A percentile compares a stretch with the other conserved stretches of the same genome.
phyloP scores from a whole-genome alignment of 2,888 invertebrate genomes.

The Stenodera caucasica region DNA sequence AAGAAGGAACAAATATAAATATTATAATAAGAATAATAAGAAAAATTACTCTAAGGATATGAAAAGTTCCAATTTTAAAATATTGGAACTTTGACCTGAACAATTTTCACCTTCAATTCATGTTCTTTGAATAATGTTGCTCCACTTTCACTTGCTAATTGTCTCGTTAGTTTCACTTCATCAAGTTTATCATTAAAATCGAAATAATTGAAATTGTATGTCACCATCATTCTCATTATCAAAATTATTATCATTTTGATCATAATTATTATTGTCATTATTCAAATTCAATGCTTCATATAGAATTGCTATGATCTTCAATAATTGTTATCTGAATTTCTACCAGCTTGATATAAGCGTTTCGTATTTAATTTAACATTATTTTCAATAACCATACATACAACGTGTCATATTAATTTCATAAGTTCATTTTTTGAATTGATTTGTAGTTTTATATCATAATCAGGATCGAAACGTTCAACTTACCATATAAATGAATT shows the following conservation, averaged over 20 bases:
- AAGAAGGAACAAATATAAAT: too few relatives aligned
- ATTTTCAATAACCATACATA: conserved; percentile 85
- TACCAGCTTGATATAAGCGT: conserved; percentile 94
- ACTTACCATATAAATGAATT: conserved; percentile 91
- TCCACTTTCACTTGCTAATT: conserved; percentile 87
- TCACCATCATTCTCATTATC: conserved; percentile 51
- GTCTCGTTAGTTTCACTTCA: conserved; percentile 81
- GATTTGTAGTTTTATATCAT: conserved; percentile 70
- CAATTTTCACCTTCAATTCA: conserved; percentile 76
- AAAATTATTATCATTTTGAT: not conserved
- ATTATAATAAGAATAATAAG: too few relatives aligned
- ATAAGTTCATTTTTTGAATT: conserved; percentile 83
- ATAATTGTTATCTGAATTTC: conserved; percentile 93
- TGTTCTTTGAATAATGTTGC: conserved; percentile 89
- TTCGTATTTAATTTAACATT: conserved; percentile 93
- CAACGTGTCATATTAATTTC: conserved; percentile 81
- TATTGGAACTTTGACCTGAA: too few relatives aligned
- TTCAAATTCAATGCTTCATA: conserved; percentile 70
- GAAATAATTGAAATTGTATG: conserved; percentile 57
- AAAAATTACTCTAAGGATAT: too few relatives aligned
- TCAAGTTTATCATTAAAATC: conserved; percentile 69
- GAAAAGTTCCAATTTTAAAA: too few relatives aligned
- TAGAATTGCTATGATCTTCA: conserved; percentile 85
- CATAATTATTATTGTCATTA: conserved; percentile 37
- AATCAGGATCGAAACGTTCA: conserved; percentile 86